Evolutionary conservation across 1,140 invertebrate species (phyloP).

Genomic region (Globodera ellingtonae): DNA sequence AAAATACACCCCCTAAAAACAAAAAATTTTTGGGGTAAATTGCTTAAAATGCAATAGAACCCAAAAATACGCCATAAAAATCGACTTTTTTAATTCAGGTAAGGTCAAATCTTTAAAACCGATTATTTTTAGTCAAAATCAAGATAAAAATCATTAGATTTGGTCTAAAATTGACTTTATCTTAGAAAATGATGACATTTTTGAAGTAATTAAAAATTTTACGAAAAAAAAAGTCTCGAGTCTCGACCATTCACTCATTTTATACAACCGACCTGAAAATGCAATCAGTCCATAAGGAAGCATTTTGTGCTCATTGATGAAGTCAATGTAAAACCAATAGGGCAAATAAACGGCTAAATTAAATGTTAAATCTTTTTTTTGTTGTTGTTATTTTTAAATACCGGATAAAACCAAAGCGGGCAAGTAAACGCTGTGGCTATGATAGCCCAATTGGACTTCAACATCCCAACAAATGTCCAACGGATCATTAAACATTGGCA

Average conservation of each 20-base stretch:
- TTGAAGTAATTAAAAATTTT: too few relatives aligned
- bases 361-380: neutral
- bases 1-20: too few relatives aligned
- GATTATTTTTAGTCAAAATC: too few relatives aligned
- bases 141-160: too few relatives aligned
- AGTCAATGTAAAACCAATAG: slow-evolving; percentile 3
- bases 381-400: neutral
- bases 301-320: neutral
- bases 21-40: too few relatives aligned
- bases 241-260: neutral
- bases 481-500: neutral
- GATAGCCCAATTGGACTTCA: neutral
- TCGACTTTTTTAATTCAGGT: too few relatives aligned
- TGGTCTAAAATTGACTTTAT: too few relatives aligned
- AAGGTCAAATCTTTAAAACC: too few relatives aligned
- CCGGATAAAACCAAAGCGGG: neutral
- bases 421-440: neutral
- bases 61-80: too few relatives aligned
- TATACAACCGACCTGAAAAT: neutral
- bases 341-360: neutral
- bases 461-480: neutral
- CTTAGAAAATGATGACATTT: too few relatives aligned
- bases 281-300: neutral
- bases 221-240: too few relatives aligned
- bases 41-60: too few relatives aligned